phyloP scores from a whole-genome alignment of 2,113 vertebrate genomes.

The Nerophis ophidion region DNA sequence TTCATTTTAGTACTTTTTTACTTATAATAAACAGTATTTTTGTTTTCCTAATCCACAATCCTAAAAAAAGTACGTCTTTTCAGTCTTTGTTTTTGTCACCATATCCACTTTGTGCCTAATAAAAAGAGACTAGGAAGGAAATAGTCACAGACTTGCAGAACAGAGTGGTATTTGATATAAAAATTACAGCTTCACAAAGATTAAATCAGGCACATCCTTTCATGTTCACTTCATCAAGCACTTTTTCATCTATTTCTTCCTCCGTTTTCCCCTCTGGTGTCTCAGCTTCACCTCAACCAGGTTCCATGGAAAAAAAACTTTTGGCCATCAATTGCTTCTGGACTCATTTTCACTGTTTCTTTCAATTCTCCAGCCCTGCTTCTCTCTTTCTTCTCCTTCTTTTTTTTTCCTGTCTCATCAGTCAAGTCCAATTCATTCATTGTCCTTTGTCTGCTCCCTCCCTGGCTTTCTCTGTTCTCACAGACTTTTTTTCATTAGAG shows the following conservation, averaged over 20 bases:
- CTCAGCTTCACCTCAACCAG: background rate
- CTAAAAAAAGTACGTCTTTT: background rate
- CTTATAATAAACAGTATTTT: too few species aligned
- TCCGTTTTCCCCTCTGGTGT: conserved; percentile 1
- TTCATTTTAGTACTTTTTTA: too few species aligned
- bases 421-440: conserved; percentile 19
- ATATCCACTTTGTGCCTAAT: background rate
- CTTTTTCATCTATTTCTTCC: conserved; percentile 4
- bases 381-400: conserved; percentile 4
- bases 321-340: conserved; percentile 6
- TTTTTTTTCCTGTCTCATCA: conserved; percentile 8
- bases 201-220: conserved; percentile 23
- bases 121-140: background rate
- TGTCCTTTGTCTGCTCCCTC: conserved; percentile 8
- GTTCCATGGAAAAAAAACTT: background rate
- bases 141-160: too few species aligned
- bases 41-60: too few species aligned
- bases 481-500: conserved; percentile 58
- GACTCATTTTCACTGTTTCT: conserved; percentile 3
- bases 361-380: conserved; percentile 7
- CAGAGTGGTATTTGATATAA: conserved; percentile 3
- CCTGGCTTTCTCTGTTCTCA: conserved; percentile 3
- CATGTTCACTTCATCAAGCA: conserved; percentile 9
- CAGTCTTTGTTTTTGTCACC: background rate
- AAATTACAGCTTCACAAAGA: conserved; percentile 49